These are phyloP conservation scores for Marisa cornuarietis DNA, from an alignment of 1,140 invertebrate genomes.

Conservation along the genomic window DNA sequence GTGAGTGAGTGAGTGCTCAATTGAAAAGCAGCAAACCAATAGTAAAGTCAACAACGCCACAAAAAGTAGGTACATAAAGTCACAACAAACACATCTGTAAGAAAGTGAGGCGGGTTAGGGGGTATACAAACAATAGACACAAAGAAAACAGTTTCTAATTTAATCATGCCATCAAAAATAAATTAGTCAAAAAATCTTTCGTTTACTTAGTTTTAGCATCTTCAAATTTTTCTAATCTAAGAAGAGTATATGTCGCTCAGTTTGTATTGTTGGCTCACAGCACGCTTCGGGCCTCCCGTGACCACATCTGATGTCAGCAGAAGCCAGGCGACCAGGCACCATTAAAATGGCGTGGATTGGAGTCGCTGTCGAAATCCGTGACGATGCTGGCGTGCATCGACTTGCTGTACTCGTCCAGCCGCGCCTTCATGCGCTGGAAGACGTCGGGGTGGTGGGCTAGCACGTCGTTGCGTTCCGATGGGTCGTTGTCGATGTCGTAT, in stretches of 20 bases:
- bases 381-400: not conserved
- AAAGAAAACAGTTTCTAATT: not conserved
- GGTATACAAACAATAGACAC: not conserved
- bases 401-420: constrained; percentile 25
- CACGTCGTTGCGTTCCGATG: constrained; percentile 37
- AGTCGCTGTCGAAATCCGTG: not conserved
- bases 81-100: not conserved
- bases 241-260: no score
- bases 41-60: not conserved
- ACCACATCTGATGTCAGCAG: constrained; percentile 6
- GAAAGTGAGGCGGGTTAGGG: no score
- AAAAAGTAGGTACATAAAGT: not conserved
- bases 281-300: no score
- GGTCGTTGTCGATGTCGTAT: constrained; percentile 29
- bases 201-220: no score
- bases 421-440: constrained; percentile 21
- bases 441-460: constrained; percentile 33
- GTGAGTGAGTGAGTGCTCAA: not conserved
- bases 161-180: not conserved
- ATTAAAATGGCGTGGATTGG: constrained; percentile 19
- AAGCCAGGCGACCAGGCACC: constrained; percentile 35
- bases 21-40: not conserved
- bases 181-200: not conserved
- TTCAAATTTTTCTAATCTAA: no score
- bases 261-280: no score